Evolutionary conservation across 37 sponge, comb jelly and placozoan species (phyloP).

Genomic region (Spongilla lacustris): DNA sequence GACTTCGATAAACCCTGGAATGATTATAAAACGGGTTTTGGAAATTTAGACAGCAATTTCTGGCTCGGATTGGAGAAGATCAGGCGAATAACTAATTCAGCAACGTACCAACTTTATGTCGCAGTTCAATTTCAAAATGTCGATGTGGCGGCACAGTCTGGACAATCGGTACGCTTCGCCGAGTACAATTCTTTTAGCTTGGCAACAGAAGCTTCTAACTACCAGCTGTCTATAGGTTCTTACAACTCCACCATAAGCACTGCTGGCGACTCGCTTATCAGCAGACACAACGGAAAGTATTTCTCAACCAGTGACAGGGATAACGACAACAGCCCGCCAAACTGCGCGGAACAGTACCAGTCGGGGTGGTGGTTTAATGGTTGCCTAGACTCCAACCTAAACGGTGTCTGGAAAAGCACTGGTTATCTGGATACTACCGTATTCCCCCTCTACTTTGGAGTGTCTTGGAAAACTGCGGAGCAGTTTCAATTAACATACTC

Average conservation of each 20-base stretch:
- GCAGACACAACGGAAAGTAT: conserved; percentile 21
- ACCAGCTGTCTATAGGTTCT: not conserved
- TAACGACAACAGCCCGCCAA: conserved; percentile 23
- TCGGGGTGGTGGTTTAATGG: conserved; percentile 60
- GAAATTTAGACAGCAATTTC: conserved; percentile 48
- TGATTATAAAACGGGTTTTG: conserved; percentile 64
- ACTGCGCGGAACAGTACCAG: not conserved
- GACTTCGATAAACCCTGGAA: conserved; percentile 37
- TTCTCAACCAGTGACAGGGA: conserved; percentile 66
- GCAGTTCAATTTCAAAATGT: not conserved
- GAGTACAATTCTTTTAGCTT: conserved; percentile 9
- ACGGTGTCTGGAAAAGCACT: conserved; percentile 10
- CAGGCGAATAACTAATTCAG: conserved; percentile 20
- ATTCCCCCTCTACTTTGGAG: not conserved
- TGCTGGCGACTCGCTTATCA: conserved; percentile 2
- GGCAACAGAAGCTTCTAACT: not conserved
- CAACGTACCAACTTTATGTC: conserved; percentile 20
- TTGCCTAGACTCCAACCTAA: conserved; percentile 51
- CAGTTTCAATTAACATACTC: not conserved
- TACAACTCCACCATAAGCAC: not conserved
- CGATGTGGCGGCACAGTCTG: not conserved
- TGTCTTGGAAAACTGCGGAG: not conserved
- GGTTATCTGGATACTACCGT: not conserved
- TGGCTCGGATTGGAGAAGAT: conserved; percentile 76
- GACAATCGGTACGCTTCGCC: not conserved